Base-by-base conservation (phyloP, 2,888 invertebrate species). In the Drosophila ezoana region DNA sequence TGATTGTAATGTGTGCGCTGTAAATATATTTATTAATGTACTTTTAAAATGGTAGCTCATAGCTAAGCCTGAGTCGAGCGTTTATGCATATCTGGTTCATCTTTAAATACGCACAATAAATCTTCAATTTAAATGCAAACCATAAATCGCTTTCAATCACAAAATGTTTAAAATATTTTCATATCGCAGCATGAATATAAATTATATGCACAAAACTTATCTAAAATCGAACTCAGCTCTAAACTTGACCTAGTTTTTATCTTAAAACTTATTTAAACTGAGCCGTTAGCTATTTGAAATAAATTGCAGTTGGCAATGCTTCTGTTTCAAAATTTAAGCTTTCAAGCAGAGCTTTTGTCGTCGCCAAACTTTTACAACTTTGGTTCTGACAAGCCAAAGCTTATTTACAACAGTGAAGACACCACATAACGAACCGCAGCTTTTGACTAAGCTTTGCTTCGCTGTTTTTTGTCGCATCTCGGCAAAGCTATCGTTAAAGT, bases 301-400 rank as follows among this genome's bases (percentile, higher is more conserved):
- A 1, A 38, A n/a, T 57, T 23, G 4, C 47, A 41, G 45, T 23
- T 74, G 77, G 60, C 78, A 74, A 62, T 41, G 66, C 75, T 52
- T 43, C 3, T 23, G 5, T 11, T 52, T 60, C 3, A 6, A 37
- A 45, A 16, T 13, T 2, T 23, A 47, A 65, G 51, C 53, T 62
- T 58, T 35, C n/a, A 40, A 54, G 18, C n/a, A 37, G 49, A 68
- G 70, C 67, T 74, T 58, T 58, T 3, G 40, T 4, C 40, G 14
- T 14, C 40, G 4, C 8, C 9, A 43, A 68, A 51, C 66, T 60
- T 35, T 16, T 14, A 0, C 18, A 52, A 14, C 37, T 44, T 53
- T 35, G 52, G 57, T 67, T 44, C 38, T 53, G 33, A 44, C n/a
- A 18, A 35, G 16, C 9, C 41, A 14, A 64, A 69, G 75, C 66